These are phyloP conservation scores for Megalops atlanticus DNA, from an alignment of 2,113 vertebrate species.

Conservation along the genomic window DNA sequence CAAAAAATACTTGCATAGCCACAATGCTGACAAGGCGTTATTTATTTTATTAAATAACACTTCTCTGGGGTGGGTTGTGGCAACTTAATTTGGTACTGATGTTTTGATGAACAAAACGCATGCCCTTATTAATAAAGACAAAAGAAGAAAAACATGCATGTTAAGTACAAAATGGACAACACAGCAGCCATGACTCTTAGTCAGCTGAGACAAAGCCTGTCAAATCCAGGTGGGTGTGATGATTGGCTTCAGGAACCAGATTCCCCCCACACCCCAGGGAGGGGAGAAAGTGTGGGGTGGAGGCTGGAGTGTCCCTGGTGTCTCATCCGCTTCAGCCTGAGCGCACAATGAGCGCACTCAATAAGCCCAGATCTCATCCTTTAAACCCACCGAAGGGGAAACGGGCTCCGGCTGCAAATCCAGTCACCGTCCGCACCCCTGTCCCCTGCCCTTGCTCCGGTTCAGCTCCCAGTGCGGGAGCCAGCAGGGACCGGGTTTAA, in stretches of 20 bases:
- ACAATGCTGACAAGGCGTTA: too few species aligned
- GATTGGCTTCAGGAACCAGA: background rate
- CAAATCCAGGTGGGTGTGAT: background rate
- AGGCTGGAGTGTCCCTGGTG: background rate
- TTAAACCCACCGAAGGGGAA: background rate
- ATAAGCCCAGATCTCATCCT: background rate
- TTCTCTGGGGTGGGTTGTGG: too few species aligned
- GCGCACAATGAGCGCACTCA: background rate
- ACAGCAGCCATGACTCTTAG: too few species aligned
- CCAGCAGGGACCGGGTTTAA: slow-evolving; percentile 15
- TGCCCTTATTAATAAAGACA: too few species aligned
- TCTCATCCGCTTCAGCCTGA: background rate
- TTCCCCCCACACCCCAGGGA: too few species aligned
- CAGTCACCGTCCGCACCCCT: background rate
- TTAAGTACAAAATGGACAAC: too few species aligned
- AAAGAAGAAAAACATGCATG: too few species aligned
- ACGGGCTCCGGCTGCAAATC: background rate
- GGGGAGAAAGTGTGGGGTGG: background rate
- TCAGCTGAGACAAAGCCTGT: background rate
- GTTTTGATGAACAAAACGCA: too few species aligned
- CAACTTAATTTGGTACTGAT: too few species aligned
- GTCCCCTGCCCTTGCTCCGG: background rate
- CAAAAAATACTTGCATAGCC: too few species aligned
- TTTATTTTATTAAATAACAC: too few species aligned
- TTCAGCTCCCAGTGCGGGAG: background rate